Conservation (phyloP, 2,797 vertebrate genomes). For the Molossus molossus region DNA sequence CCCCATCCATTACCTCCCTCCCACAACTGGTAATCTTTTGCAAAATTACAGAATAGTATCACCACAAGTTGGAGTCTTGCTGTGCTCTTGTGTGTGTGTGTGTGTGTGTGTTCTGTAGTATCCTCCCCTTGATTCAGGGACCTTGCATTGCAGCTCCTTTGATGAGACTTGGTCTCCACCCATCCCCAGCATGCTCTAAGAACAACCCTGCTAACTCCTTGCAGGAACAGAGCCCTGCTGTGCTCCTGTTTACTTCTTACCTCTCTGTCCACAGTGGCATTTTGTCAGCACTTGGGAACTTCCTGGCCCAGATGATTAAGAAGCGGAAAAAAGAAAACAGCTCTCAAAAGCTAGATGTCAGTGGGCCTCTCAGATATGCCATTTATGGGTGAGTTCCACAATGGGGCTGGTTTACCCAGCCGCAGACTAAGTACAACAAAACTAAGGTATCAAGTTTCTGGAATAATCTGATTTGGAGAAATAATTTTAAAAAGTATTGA, state of each 20-base stretch:
- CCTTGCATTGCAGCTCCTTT: neutral
- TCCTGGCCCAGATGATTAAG: slow-evolving; percentile 92
- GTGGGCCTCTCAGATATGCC: slow-evolving; percentile 92
- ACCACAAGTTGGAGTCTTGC: neutral
- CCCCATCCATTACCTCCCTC: neutral
- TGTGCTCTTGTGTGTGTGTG: neutral
- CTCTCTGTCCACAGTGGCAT: slow-evolving; percentile 90
- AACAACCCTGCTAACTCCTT: neutral
- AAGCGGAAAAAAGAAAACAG: slow-evolving; percentile 88
- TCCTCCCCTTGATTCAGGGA: neutral
- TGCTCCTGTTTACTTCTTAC: slow-evolving; percentile 28
- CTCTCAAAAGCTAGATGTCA: slow-evolving; percentile 87
- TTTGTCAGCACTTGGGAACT: slow-evolving; percentile 94
- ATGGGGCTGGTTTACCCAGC: neutral
- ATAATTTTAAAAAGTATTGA: neutral
- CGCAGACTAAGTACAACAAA: neutral
- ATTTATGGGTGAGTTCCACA: slow-evolving; percentile 92
- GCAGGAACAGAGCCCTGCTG: neutral
- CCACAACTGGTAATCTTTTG: neutral
- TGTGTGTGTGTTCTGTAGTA: neutral
- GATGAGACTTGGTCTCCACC: too few species aligned
- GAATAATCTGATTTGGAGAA: neutral
- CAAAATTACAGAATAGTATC: neutral
- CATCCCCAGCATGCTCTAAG: neutral
- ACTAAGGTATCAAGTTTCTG: neutral